Evolutionary conservation across 2,888 invertebrate species (phyloP), one percentile per base, ranked within the genome.

Genomic region (Dimorphilus gyrociliatus): DNA sequence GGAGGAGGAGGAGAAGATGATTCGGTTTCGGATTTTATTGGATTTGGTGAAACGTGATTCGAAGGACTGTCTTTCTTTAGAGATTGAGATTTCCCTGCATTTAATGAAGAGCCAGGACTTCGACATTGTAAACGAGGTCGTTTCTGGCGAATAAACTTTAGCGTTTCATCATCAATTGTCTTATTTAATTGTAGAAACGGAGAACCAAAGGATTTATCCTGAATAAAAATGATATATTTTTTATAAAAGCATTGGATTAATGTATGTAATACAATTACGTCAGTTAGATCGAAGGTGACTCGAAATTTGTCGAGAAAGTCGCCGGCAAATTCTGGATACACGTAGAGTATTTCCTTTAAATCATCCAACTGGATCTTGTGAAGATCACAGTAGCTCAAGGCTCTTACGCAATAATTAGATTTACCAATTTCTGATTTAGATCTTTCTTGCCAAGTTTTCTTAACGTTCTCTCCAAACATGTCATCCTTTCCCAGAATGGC

Each of bases 401-500:
- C 57, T 10, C 58, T 39, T 3, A 60, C 58, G 28, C 47, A 51
- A 41, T 60, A 61, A 27, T 54, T 46, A 8, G 60, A 59, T 39
- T 60, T 56, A 17, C 52, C 50, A 2, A 48, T 36, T 3, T 40
- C 32, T n/a, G 45, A 39, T 4, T 48, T 36, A 18, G 48, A 48
- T 13, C 18, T 16, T 27, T 14, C 19, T 10, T 27, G 32, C 12
- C 16, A 19, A 5, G 34, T 16, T 30, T 41, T 33, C 27, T 41
- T 42, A 12, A 56, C 41, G 27, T 56, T 51, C 16, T 55, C 57
- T 3, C 61, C 61, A 34, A 61, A 60, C 24, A 60, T 58, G 35
- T 61, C 61, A 29, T 60, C 58, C 39, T 59, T 56, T 56, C 60
- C 60, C 37, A 61, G 41, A 19, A 61, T 60, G 12, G 60, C 61